These are phyloP conservation scores for Drosophila kikkawai DNA, from an alignment of 1,140 invertebrate genomes.

Conservation along the genomic window DNA sequence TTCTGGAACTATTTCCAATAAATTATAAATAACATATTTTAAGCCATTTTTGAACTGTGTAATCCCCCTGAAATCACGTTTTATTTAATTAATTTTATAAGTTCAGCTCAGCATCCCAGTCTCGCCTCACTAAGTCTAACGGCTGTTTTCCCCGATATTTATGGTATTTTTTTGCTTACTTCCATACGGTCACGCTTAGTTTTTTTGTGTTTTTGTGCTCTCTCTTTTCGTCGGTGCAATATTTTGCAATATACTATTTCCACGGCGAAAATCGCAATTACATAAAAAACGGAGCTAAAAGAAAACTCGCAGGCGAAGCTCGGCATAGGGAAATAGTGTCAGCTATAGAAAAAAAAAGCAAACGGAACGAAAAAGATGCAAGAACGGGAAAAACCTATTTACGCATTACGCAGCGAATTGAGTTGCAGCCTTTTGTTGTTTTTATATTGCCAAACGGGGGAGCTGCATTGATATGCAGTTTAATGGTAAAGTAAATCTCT, in stretches of 20 bases:
- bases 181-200: constrained; percentile 5
- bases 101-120: neutral
- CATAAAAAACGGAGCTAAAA: constrained; percentile 30
- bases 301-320: constrained; percentile 30
- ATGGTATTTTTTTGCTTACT: neutral
- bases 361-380: constrained; percentile 55
- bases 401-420: constrained; percentile 64
- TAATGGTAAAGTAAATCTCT: constrained; percentile 8
- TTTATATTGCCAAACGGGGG: constrained; percentile 61
- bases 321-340: constrained; percentile 29
- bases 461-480: constrained; percentile 36
- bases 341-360: neutral
- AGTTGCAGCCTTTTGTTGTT: constrained; percentile 42
- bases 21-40: no score
- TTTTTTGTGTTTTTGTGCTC: constrained; percentile 34
- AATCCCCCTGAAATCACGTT: no score
- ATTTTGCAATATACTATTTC: constrained; percentile 39
- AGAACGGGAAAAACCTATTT: constrained; percentile 69
- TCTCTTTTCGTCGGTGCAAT: constrained; percentile 35
- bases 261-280: constrained; percentile 37
- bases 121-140: neutral
- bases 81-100: neutral
- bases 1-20: neutral
- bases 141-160: constrained; percentile 14
- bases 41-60: no score